Evolutionary conservation across 2,797 vertebrate genomes (phyloP), one percentile per base, ranked within the genome.

Genomic region (Amazona ochrocephala): DNA sequence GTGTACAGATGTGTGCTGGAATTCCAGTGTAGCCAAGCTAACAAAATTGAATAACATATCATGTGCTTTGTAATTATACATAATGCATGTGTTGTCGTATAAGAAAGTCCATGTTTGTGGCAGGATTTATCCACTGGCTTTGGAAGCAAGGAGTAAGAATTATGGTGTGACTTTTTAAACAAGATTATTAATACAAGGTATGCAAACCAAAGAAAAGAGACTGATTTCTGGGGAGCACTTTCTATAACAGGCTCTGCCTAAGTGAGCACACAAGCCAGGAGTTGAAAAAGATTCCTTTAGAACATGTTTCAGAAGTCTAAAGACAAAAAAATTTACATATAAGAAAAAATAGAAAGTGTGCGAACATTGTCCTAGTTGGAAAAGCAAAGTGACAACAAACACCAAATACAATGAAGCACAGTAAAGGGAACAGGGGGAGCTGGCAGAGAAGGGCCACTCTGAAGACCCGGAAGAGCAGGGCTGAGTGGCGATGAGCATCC

Each of bases 1-100:
- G 88, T 87, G 86, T 95, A 76, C 93, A 95, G 92, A 96, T 94
- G 88, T 89, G 73, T 90, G 85, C 77, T 44, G 8, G 80, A 95
- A 79, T 92, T 93, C 88, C 93, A 94, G 67, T 32, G 64, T 88
- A 93, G 83, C 77, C 87, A 84, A 82, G 86, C 54, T 88, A 94
- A 87, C 85, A 94, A 76, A 67, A 82, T 0, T 54, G 77, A 96
- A 71, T 73, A 95, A 94, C 90, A 83, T 67, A 78, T 95, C 5
- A 0, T 89, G 62, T 74, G 88, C 80, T 96, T 95, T 97, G 93
- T 95, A 95, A 93, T 93, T 87, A 84, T 90, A 81, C 77, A 93
- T 90, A 94, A 95, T 95, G 67, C 87, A 97, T 84, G 84, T 77
- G 56, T 61, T 90, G 75, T 68, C 84, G 27, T 50, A 79, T 27